Percentiles rank a stretch among this genome's conserved stretches.
Evolutionary conservation across 2,113 vertebrate genomes (phyloP).

Genomic region (Fukomys damarensis): DNA sequence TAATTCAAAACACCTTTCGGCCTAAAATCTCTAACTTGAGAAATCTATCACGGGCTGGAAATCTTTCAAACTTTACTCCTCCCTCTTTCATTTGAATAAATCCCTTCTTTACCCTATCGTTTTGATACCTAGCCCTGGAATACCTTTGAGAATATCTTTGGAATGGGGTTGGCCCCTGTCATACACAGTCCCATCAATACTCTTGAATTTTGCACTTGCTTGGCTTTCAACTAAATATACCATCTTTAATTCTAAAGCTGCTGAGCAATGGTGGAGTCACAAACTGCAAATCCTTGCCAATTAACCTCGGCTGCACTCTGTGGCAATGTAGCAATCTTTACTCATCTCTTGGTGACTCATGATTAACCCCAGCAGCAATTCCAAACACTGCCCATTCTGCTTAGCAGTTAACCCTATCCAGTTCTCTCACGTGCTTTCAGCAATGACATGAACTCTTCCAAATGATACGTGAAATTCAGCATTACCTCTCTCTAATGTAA

Average conservation of each 20-base stretch:
- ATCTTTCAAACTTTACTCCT: not conserved
- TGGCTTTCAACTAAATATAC: not conserved
- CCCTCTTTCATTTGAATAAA: not conserved
- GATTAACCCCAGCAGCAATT: not conserved
- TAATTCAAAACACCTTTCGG: not conserved
- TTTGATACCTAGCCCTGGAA: not conserved
- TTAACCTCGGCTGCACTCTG: constrained; percentile 58
- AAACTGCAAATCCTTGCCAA: constrained; percentile 27
- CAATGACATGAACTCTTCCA: not conserved
- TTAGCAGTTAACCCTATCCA: constrained; percentile 10
- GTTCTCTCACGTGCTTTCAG: not conserved
- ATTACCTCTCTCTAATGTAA: not conserved
- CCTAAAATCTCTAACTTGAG: not conserved
- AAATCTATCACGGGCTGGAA: not conserved
- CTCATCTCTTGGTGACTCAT: constrained; percentile 24
- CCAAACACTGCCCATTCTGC: not conserved
- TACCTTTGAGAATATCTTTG: not conserved
- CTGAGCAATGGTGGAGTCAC: constrained; percentile 17
- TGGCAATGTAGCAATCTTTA: not conserved
- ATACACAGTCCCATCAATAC: not conserved
- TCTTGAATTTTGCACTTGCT: not conserved
- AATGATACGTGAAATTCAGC: not conserved
- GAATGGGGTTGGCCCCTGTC: not conserved
- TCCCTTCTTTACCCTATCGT: not conserved
- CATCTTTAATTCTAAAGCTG: not conserved